Conservation (phyloP, 1,140 invertebrate species). For the Pachypsylla venusta region DNA sequence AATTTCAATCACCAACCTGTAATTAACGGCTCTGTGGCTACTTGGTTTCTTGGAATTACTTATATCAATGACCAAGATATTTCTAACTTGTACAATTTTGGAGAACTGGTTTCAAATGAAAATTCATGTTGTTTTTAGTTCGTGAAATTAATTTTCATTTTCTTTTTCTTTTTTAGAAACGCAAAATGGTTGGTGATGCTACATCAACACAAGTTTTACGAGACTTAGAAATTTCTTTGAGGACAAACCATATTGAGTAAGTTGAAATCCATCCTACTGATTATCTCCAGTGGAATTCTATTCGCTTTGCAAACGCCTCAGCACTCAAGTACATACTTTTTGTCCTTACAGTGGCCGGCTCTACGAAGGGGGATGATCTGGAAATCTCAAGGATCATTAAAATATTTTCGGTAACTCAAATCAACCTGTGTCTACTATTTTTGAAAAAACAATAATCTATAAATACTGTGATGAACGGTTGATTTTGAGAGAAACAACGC, state of each 20-base stretch:
- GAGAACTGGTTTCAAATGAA: no score
- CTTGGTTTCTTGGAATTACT: neutral
- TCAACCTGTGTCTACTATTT: no score
- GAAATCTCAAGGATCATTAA: no score
- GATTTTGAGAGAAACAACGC: no score
- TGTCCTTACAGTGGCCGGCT: no score
- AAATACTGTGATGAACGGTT: no score
- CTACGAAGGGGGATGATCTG: no score
- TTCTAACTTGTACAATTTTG: no score
- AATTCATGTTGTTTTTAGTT: neutral
- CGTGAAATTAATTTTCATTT: neutral
- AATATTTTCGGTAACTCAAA: no score
- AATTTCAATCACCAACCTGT: neutral
- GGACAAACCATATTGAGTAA: slow-evolving; percentile 98
- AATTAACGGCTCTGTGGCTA: neutral
- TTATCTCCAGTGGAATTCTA: neutral
- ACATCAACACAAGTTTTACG: slow-evolving; percentile 95
- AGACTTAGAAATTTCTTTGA: slow-evolving; percentile 94
- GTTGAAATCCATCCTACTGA: slow-evolving; percentile 30
- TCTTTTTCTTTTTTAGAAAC: slow-evolving; percentile 59
- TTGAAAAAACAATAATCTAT: no score
- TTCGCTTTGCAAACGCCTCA: neutral
- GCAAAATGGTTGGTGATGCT: slow-evolving; percentile 91
- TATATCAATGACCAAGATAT: no score
- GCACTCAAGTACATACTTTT: no score